phyloP scores from a whole-genome alignment of 2,797 vertebrate genomes.

The Calcarius lapponicus region DNA sequence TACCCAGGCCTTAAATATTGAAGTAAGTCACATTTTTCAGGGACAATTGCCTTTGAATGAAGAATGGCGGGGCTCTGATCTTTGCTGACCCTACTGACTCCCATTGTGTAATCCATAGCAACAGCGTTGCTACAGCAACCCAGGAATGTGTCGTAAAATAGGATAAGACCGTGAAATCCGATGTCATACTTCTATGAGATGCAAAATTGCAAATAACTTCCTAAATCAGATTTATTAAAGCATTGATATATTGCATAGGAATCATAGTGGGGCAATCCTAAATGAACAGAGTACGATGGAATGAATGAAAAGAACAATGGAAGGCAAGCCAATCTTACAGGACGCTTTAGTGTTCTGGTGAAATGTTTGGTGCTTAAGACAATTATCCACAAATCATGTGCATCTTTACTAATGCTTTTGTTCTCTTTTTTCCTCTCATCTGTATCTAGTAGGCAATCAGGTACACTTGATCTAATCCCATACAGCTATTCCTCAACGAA shows the following conservation, averaged over 20 bases:
- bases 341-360: not conserved
- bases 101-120: constrained; percentile 83
- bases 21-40: constrained; percentile 83
- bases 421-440: not conserved
- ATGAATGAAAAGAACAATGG: not conserved
- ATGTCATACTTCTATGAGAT: constrained; percentile 77
- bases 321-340: not conserved
- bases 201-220: constrained; percentile 72
- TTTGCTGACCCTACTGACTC: constrained; percentile 81
- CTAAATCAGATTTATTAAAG: constrained; percentile 65
- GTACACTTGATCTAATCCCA: not conserved
- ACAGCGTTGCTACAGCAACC: constrained; percentile 86
- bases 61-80: constrained; percentile 88
- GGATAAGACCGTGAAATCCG: constrained; percentile 77
- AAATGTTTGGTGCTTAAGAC: not conserved
- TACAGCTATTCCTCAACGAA: not conserved
- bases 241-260: constrained; percentile 52
- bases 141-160: constrained; percentile 63
- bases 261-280: not conserved
- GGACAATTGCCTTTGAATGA: constrained; percentile 90
- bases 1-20: constrained; percentile 81
- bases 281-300: not conserved
- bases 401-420: not conserved
- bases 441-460: not conserved
- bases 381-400: not conserved